A percentile compares a stretch with the other conserved stretches of the same genome.
phyloP scores from a whole-genome alignment of 2,113 vertebrate genomes.

The Motacilla alba region DNA sequence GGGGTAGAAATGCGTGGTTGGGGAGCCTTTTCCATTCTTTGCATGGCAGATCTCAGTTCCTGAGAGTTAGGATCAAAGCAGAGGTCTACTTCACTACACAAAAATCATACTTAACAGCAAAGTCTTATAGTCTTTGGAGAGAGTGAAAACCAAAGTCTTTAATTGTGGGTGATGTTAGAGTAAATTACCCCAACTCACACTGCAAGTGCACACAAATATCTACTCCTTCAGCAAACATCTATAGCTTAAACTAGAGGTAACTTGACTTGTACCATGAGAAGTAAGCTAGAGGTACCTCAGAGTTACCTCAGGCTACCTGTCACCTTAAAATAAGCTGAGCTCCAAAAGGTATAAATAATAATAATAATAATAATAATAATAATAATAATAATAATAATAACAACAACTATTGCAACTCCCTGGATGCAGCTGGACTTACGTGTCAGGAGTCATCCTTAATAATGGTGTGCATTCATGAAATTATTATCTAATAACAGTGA shows the following conservation, averaged over 20 bases:
- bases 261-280: not conserved
- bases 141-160: not conserved
- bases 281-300: not conserved
- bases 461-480: not conserved
- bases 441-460: constrained; percentile 37
- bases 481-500: constrained; percentile 12
- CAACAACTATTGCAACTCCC: not conserved
- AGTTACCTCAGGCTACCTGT: not conserved
- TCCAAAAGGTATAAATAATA: not conserved
- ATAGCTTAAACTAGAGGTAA: not conserved
- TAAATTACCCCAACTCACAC: not conserved
- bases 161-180: not conserved
- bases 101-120: not conserved
- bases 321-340: constrained; percentile 12
- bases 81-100: not conserved
- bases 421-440: not conserved
- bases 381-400: not conserved
- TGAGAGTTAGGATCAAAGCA: not conserved
- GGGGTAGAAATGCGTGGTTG: not conserved
- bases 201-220: not conserved
- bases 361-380: not conserved
- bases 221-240: not conserved
- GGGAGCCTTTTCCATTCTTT: not conserved
- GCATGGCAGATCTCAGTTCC: not conserved
- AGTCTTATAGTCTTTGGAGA: not conserved